Base-by-base conservation (phyloP, 2,888 invertebrate species). In the Colostygia pectinataria region DNA sequence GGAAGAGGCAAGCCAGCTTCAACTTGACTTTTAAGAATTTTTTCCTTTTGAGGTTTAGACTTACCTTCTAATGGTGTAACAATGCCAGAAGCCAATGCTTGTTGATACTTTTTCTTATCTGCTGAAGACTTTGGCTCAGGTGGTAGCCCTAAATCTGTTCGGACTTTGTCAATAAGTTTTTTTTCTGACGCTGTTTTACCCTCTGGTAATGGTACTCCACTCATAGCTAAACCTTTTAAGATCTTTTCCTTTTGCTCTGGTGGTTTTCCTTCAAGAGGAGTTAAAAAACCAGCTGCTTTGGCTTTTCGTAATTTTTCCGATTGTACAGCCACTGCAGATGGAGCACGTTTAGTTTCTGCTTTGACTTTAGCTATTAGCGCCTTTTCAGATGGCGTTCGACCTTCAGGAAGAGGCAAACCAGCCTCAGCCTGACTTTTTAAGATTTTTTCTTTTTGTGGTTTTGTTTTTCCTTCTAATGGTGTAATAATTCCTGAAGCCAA, bases 51-150 rank as follows among this genome's bases (percentile, higher is more conserved):
- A 4, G 60, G 50, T 2, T 50, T 42, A 1, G 66, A 41, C 54
- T 74, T 71, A 0, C 69, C 74, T 59, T 71, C 72, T 40, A 76
- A 52, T 0, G 76, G 76, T 4, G 61, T 59, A 0, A 74, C 46
- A 0, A 70, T 14, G 5, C 72, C 74, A 24, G 63, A 61, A 1
- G 65, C 66, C 38, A 59, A 41, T 5, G 73, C 74, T 55, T 65
- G 65, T 1, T 51, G 52, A 31, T 67, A 65, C 34, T 58, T 72
- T 31, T 55, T 45, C 47, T 63, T 74, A 10, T 61, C 61, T 3
- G 67, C 58, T 4, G 53, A 28, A 1, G 65, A 43, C 43, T 53
- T 59, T 0, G 61, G 61, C 45, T 58, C 58, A n/a, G 57, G 61
- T 8, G 64, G 61, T 4, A 65, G 34, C 1, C 66, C 65, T 24